Percentiles rank a stretch among this genome's conserved stretches.
These are phyloP conservation scores for Ceuthmochares aereus DNA, from an alignment of 2,113 vertebrate species.

Conservation along the genomic window DNA sequence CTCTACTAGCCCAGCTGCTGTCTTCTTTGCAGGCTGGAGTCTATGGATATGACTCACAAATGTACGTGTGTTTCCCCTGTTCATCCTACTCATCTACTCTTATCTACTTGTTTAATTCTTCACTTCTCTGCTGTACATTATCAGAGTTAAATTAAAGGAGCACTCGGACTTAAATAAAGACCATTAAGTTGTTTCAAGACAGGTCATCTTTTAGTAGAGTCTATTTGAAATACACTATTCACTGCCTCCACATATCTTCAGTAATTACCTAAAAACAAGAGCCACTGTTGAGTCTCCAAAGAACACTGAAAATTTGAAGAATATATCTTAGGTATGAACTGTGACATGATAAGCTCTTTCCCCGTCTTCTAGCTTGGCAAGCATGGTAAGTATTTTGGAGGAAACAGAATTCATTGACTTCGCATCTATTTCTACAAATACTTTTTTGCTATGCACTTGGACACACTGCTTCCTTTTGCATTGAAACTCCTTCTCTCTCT, in stretches of 20 bases:
- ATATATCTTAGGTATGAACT: background rate
- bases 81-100: background rate
- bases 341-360: background rate
- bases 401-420: background rate
- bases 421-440: conserved; percentile 7
- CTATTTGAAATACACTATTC: background rate
- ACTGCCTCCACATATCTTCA: background rate
- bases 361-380: background rate
- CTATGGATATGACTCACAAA: background rate
- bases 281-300: background rate
- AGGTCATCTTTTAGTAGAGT: background rate
- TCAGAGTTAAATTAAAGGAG: background rate
- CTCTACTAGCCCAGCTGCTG: background rate
- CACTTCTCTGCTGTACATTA: background rate
- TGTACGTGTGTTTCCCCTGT: background rate
- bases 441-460: background rate
- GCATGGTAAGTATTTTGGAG: background rate
- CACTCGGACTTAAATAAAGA: background rate
- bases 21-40: background rate
- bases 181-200: background rate
- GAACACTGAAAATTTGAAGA: background rate
- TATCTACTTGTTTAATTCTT: background rate
- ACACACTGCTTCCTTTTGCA: background rate
- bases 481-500: background rate
- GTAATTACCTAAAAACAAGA: background rate